phyloP scores from a whole-genome alignment of 2,113 vertebrate genomes.

The Azemiops feae region DNA sequence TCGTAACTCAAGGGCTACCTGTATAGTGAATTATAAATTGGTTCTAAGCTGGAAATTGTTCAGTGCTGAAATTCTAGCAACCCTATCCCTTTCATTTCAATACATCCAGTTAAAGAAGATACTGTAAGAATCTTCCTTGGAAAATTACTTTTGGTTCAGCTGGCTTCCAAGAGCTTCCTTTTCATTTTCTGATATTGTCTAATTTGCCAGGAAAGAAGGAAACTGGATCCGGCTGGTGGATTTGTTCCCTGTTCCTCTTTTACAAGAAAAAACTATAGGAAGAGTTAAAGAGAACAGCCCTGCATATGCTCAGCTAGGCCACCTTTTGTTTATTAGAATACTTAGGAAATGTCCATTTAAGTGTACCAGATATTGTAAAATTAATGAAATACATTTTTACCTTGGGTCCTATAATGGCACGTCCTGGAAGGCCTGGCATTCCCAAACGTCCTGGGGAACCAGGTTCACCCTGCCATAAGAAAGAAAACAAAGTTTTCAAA shows the following conservation, averaged over 20 bases:
- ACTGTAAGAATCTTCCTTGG: not conserved
- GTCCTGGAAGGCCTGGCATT: conserved; percentile 80
- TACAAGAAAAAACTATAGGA: not conserved
- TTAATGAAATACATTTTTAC: conserved; percentile 60
- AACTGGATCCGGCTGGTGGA: not conserved
- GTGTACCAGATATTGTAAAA: conserved; percentile 18
- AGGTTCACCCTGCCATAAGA: conserved; percentile 79
- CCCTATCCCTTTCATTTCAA: not conserved
- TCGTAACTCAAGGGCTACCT: not conserved
- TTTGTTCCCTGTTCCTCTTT: not conserved
- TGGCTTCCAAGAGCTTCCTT: not conserved
- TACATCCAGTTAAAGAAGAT: not conserved
- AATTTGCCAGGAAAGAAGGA: not conserved
- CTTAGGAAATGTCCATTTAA: not conserved
- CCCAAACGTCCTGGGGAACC: conserved; percentile 79
- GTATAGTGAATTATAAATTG: not conserved
- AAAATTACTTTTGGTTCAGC: not conserved
- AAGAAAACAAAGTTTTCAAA: not conserved
- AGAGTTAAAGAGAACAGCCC: not conserved
- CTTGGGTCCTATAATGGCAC: conserved; percentile 84
- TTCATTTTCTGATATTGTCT: not conserved
- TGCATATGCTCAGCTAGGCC: not conserved
- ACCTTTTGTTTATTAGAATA: not conserved
- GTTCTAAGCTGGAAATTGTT: not conserved
- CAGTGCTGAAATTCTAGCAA: not conserved